Evolutionary conservation across 2,888 invertebrate species (phyloP).

Genomic region (Diarsia brunnea): DNA sequence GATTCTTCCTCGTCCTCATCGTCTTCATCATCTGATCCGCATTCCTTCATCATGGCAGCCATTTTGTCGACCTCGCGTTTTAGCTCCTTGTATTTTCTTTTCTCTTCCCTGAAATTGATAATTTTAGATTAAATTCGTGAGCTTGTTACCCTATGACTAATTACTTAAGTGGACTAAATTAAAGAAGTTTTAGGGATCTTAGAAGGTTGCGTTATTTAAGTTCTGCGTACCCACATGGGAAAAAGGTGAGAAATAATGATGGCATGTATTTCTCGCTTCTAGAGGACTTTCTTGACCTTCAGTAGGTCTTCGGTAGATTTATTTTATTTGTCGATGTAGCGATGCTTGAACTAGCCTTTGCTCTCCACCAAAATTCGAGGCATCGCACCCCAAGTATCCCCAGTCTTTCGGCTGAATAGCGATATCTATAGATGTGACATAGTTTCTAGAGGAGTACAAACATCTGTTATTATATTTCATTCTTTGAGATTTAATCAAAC

Average conservation of each 20-base stretch:
- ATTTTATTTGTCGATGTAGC: background rate
- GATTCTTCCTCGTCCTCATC: constrained; percentile 92
- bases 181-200: background rate
- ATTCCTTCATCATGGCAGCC: constrained; percentile 96
- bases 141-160: background rate
- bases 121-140: background rate
- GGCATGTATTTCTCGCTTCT: background rate
- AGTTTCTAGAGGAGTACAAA: background rate
- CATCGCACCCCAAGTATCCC: background rate
- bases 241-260: background rate
- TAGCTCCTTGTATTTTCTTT: constrained; percentile 95
- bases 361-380: background rate
- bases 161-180: too few relatives aligned
- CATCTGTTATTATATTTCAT: background rate
- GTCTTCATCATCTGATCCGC: constrained; percentile 93
- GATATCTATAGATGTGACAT: background rate
- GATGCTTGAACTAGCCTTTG: background rate
- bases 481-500: background rate
- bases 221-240: background rate
- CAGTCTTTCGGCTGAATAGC: background rate
- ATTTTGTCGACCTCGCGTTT: constrained; percentile 98
- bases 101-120: constrained; percentile 91
- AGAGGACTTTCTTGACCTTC: background rate
- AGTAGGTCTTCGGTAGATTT: background rate
- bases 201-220: background rate